Evolutionary conservation across 37 sponge, comb jelly and placozoan species (phyloP).

Genomic region (Diacarnus erythraeanus): DNA sequence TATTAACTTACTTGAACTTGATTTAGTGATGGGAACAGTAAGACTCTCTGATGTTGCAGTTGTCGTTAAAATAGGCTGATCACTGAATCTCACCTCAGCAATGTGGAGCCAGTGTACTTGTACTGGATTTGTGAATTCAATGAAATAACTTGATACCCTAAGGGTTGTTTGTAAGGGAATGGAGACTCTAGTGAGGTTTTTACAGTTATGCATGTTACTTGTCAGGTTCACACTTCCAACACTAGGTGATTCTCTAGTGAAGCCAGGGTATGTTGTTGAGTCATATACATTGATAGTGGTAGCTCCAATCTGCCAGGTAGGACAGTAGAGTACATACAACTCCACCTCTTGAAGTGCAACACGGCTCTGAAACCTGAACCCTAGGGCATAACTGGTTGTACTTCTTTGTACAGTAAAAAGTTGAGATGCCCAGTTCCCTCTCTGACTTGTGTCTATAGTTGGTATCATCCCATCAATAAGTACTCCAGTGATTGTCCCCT

Average conservation of each 20-base stretch:
- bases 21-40: too few relatives aligned
- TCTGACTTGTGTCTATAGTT: background rate
- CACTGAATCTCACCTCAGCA: background rate
- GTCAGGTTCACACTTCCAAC: background rate
- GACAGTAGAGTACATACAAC: background rate
- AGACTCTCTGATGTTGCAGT: too few relatives aligned
- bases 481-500: background rate
- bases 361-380: background rate
- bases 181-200: background rate
- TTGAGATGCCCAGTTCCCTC: background rate
- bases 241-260: background rate
- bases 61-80: background rate
- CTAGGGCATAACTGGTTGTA: background rate
- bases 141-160: background rate
- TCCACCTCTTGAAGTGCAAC: background rate
- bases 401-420: background rate
- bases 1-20: too few relatives aligned
- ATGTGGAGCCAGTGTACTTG: background rate
- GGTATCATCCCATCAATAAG: background rate
- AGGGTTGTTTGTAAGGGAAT: background rate
- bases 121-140: background rate
- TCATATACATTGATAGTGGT: background rate
- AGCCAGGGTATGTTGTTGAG: background rate
- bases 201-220: background rate
- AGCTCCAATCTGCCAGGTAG: background rate